These are phyloP conservation scores for Pandemis cinnamomeana DNA, from an alignment of 2,888 invertebrate genomes.

Conservation along the genomic window DNA sequence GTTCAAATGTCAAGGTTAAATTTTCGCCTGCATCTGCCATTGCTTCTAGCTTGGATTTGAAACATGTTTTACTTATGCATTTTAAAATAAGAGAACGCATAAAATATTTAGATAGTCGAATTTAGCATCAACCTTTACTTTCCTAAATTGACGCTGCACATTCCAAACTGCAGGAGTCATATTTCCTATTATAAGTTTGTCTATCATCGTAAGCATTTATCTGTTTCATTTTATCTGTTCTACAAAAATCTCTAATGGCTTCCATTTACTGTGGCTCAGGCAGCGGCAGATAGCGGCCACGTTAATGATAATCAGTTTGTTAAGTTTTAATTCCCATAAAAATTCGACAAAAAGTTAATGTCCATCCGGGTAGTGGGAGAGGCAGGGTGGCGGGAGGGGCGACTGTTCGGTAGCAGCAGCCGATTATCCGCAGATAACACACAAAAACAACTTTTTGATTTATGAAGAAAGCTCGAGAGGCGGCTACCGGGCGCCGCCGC, in stretches of 20 bases:
- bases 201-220: conserved; percentile 50
- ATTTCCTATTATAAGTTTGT: conserved; percentile 47
- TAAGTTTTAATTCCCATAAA: conserved; percentile 69
- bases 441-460: conserved; percentile 83
- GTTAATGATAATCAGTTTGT: conserved; percentile 65
- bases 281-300: conserved; percentile 55
- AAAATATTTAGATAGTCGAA: conserved; percentile 17
- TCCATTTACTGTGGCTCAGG: conserved; percentile 60
- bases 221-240: conserved; percentile 58
- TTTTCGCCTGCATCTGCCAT: conserved; percentile 10
- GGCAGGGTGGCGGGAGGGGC: conserved; percentile 50
- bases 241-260: conserved; percentile 68
- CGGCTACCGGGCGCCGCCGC: conserved; percentile 79
- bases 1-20: conserved; percentile 16
- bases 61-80: conserved; percentile 27
- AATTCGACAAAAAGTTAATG: conserved; percentile 72
- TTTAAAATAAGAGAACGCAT: conserved; percentile 17
- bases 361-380: conserved; percentile 59
- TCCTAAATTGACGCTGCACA: conserved; percentile 45
- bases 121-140: conserved; percentile 38
- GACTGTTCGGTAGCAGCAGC: conserved; percentile 75
- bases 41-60: conserved; percentile 11
- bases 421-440: conserved; percentile 81
- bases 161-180: conserved; percentile 49
- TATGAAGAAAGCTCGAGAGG: conserved; percentile 78